Conservation (phyloP, 2,888 invertebrate species). For the Polylopha cassiicola region DNA sequence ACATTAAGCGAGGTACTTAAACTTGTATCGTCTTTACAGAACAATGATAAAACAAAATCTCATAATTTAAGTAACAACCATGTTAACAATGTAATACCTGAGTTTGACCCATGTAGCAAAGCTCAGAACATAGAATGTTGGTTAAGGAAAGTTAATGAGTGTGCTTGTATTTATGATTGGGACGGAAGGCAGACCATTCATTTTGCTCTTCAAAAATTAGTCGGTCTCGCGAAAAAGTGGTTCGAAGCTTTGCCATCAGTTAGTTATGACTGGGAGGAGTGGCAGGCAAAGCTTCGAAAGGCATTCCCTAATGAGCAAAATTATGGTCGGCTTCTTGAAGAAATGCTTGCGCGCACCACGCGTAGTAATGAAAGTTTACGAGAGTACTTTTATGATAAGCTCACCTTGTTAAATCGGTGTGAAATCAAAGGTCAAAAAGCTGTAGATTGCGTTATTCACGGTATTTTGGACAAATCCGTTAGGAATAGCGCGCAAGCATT, state of each 20-base stretch:
- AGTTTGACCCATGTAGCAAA: not conserved
- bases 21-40: too few species aligned
- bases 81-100: too few species aligned
- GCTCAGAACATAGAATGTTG: constrained; percentile 14
- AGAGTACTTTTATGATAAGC: constrained; percentile 26
- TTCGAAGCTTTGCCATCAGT: constrained; percentile 23
- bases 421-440: constrained; percentile 25
- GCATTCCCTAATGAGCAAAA: constrained; percentile 27
- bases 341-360: constrained; percentile 23
- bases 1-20: too few species aligned
- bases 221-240: constrained; percentile 28
- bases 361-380: constrained; percentile 18
- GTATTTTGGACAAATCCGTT: constrained; percentile 11
- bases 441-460: constrained; percentile 29
- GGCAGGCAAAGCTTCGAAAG: constrained; percentile 25
- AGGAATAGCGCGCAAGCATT: constrained; percentile 9
- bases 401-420: constrained; percentile 24
- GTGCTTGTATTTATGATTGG: constrained; percentile 24
- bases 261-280: constrained; percentile 24
- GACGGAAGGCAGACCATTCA: constrained; percentile 21
- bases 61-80: too few species aligned
- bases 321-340: constrained; percentile 24
- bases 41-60: too few species aligned
- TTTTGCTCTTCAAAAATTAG: constrained; percentile 24
- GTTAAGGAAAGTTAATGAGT: constrained; percentile 27